Conservation (phyloP, 2,888 invertebrate genomes). For the Galerucella calmariensis region DNA sequence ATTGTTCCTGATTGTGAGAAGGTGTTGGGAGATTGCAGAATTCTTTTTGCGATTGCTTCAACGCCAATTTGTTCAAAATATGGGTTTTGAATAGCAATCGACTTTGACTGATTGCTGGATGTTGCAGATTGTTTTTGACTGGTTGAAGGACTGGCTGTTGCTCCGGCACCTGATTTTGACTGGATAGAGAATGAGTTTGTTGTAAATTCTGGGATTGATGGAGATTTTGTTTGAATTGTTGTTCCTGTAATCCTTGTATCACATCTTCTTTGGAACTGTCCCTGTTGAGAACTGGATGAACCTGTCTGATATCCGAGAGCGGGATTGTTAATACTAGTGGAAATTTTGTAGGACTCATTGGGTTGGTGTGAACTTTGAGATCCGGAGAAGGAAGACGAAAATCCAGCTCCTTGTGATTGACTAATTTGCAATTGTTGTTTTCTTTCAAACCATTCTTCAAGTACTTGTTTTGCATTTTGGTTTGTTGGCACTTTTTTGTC, state of each 20-base stretch:
- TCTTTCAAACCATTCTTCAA: conserved; percentile 47
- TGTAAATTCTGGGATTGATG: neutral
- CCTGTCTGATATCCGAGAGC: conserved; percentile 1
- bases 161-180: neutral
- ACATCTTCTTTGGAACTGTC: conserved; percentile 22
- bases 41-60: conserved; percentile 21
- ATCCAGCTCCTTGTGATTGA: conserved; percentile 34
- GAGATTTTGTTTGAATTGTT: conserved; percentile 9
- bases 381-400: conserved; percentile 31
- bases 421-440: conserved; percentile 45
- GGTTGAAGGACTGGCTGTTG: neutral
- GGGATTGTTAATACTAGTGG: conserved; percentile 6
- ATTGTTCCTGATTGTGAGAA: conserved; percentile 11
- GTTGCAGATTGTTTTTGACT: neutral
- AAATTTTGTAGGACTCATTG: conserved; percentile 17
- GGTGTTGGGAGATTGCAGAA: conserved; percentile 17
- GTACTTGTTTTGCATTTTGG: conserved; percentile 46
- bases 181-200: neutral
- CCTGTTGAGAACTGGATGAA: conserved; percentile 8
- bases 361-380: conserved; percentile 28
- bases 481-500: conserved; percentile 34
- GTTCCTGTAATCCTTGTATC: conserved; percentile 6
- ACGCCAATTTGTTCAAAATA: conserved; percentile 8
- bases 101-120: conserved; percentile 6
- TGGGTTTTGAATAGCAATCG: conserved; percentile 7